Conservation (phyloP, 2,888 invertebrate genomes). For the Phasia obesa region DNA sequence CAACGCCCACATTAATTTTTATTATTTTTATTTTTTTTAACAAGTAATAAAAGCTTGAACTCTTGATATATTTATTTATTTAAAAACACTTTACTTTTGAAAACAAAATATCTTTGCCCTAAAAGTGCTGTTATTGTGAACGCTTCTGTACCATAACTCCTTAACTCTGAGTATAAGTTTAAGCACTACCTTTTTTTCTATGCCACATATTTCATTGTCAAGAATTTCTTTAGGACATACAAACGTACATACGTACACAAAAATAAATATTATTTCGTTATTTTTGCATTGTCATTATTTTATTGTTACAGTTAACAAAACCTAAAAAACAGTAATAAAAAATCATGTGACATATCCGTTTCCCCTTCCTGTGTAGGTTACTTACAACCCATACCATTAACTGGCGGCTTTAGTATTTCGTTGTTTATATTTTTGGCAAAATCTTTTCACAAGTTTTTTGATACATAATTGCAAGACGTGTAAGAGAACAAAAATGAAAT, state of each 20-base stretch:
- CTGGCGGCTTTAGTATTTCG: conserved; percentile 51
- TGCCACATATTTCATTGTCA: conserved; percentile 50
- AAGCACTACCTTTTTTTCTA: conserved; percentile 36
- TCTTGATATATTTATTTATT: no score
- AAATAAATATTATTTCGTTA: conserved; percentile 16
- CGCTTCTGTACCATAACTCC: background rate
- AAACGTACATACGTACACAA: no score
- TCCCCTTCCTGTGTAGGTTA: conserved; percentile 72
- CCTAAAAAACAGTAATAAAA: conserved; percentile 31
- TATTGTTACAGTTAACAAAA: conserved; percentile 45
- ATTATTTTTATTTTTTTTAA: no score
- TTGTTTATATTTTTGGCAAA: conserved; percentile 46
- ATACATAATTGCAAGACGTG: conserved; percentile 45
- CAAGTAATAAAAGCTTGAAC: no score
- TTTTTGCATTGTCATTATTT: conserved; percentile 60
- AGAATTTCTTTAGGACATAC: conserved; percentile 41
- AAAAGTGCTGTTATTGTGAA: no score
- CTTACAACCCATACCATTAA: background rate
- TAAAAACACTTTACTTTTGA: no score
- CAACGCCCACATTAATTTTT: no score
- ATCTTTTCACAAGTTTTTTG: conserved; percentile 55
- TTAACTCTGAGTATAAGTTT: conserved; percentile 17
- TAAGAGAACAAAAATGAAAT: background rate
- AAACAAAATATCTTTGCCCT: no score
- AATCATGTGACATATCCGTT: conserved; percentile 79